These are phyloP conservation scores for Gisinianus flammeolus DNA, from an alignment of 2,888 invertebrate genomes.

Conservation along the genomic window DNA sequence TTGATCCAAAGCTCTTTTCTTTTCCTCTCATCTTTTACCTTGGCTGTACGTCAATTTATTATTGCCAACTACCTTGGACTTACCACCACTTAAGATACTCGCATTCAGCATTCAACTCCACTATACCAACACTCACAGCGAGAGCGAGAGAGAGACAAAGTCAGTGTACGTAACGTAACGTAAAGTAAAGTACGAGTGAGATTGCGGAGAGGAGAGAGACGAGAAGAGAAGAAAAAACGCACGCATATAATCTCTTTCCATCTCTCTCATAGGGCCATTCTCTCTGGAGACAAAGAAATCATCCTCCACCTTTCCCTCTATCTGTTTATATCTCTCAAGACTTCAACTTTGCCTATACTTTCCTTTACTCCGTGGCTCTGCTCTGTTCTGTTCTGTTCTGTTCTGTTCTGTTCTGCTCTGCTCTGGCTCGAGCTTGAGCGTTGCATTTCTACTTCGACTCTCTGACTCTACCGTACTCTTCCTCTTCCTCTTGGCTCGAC, in stretches of 20 bases:
- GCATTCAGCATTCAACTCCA: background rate
- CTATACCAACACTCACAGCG: too few relatives aligned
- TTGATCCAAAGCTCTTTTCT: slow-evolving; percentile 40
- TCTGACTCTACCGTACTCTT: too few relatives aligned
- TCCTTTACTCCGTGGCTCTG: too few relatives aligned
- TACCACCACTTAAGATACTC: slow-evolving; percentile 18
- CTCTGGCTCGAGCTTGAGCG: too few relatives aligned
- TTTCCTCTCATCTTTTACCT: slow-evolving; percentile 45
- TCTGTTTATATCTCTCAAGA: background rate
- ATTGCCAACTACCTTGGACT: slow-evolving; percentile 43
- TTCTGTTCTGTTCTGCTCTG: too few relatives aligned
- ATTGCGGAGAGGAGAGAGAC: background rate
- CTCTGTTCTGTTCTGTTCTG: too few relatives aligned
- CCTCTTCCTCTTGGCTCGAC: too few relatives aligned
- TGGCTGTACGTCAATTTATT: slow-evolving; percentile 50
- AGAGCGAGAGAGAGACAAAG: too few relatives aligned
- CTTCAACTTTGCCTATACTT: background rate
- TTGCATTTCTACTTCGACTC: too few relatives aligned
- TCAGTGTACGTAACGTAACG: too few relatives aligned
- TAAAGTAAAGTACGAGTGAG: too few relatives aligned
- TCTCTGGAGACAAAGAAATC: slow-evolving; percentile 35
- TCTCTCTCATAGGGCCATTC: slow-evolving; percentile 8
- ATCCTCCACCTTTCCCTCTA: slow-evolving; percentile 24
- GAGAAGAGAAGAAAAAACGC: background rate
- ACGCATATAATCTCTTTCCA: slow-evolving; percentile 1